Percentiles rank a stretch among this genome's conserved stretches.
Conservation (phyloP, 2,888 invertebrate species). For the Odiellus spinosus region DNA sequence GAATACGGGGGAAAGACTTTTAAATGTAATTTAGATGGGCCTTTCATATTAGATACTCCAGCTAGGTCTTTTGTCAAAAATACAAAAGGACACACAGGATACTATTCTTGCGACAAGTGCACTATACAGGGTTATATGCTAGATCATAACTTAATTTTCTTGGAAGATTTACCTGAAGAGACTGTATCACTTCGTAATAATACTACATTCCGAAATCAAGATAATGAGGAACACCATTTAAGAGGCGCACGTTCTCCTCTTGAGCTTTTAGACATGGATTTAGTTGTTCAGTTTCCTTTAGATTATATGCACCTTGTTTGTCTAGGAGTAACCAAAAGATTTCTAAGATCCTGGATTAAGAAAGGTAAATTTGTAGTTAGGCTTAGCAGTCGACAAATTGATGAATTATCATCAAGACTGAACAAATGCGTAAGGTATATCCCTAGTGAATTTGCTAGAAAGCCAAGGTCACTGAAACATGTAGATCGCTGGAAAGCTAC, state of each 20-base stretch:
- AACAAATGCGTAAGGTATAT: neutral
- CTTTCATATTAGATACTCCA: constrained; percentile 24
- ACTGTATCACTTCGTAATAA: constrained; percentile 12
- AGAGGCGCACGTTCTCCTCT: constrained; percentile 7
- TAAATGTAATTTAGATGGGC: neutral
- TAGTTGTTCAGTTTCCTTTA: constrained; percentile 22
- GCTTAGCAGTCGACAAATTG: too few species aligned
- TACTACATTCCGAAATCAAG: constrained; percentile 11
- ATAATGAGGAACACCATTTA: constrained; percentile 17
- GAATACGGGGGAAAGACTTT: too few species aligned
- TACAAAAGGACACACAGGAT: constrained; percentile 22
- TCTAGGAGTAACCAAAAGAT: constrained; percentile 21
- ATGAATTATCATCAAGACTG: too few species aligned
- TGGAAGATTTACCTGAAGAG: too few species aligned
- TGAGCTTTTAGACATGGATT: constrained; percentile 12
- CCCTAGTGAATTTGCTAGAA: neutral
- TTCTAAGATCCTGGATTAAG: constrained; percentile 15
- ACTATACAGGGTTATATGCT: neutral
- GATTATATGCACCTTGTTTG: constrained; percentile 27
- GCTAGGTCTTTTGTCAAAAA: constrained; percentile 23
- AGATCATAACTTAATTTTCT: too few species aligned
- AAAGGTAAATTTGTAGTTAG: neutral
- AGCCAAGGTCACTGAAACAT: neutral
- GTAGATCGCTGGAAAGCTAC: constrained; percentile 2
- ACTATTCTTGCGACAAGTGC: constrained; percentile 24